Conservation (phyloP, 2,888 invertebrate genomes). For the Dynastes maya region DNA sequence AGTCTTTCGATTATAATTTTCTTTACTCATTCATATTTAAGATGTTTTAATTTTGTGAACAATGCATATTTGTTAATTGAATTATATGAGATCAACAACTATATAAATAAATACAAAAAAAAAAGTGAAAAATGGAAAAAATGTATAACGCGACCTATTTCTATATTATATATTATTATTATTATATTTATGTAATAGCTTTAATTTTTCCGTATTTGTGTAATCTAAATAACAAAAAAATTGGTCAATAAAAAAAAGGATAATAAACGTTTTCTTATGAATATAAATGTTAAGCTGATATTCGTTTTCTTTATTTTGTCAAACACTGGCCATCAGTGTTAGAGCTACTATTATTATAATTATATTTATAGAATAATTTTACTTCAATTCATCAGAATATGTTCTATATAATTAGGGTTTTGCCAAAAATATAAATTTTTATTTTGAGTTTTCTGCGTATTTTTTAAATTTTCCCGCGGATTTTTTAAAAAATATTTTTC, state of each 20-base stretch:
- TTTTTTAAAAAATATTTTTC: too few species aligned
- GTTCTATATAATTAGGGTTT: conserved; percentile 24
- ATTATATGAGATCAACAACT: neutral
- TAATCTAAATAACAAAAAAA: conserved; percentile 55
- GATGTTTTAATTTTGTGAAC: conserved; percentile 52
- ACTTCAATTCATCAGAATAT: conserved; percentile 23
- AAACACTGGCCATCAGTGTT: neutral
- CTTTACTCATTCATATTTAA: conserved; percentile 52
- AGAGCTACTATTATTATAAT: conserved; percentile 13
- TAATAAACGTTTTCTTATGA: conserved; percentile 58
- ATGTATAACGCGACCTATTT: conserved; percentile 54
- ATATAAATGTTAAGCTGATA: conserved; percentile 34
- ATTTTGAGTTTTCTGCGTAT: conserved; percentile 19
- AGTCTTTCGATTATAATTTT: neutral
- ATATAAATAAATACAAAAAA: neutral
- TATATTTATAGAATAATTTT: conserved; percentile 45
- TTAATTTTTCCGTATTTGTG: conserved; percentile 62
- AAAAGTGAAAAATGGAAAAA: neutral
- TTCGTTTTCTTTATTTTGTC: conserved; percentile 27
- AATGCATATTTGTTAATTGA: conserved; percentile 28
- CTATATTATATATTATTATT: conserved; percentile 43
- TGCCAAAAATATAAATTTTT: conserved; percentile 43
- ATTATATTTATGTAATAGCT: conserved; percentile 60
- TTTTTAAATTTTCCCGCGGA: neutral
- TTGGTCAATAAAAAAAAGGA: conserved; percentile 56